Conservation (phyloP, 2,888 invertebrate species). For the Pristionchus japonicus region DNA sequence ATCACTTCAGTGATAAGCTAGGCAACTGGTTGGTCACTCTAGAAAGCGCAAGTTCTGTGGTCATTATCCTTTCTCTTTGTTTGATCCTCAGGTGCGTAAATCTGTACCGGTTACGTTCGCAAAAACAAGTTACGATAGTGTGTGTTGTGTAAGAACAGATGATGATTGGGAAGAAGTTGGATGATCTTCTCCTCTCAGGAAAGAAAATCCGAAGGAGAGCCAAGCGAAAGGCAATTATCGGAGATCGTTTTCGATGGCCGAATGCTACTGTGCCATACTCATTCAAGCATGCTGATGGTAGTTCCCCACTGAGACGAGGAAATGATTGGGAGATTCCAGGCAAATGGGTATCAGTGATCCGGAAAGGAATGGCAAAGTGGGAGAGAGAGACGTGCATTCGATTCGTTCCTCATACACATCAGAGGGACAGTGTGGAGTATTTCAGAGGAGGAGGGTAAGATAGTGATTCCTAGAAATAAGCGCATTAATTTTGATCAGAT, state of each 20-base stretch:
- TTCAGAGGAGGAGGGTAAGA: constrained; percentile 59
- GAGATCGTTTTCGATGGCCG: constrained; percentile 59
- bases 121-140: constrained; percentile 14
- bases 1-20: not conserved
- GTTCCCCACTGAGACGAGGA: too few species aligned
- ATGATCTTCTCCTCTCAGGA: constrained; percentile 32
- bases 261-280: constrained; percentile 56
- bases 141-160: constrained; percentile 27
- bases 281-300: constrained; percentile 55
- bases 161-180: constrained; percentile 10
- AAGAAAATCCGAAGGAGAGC: constrained; percentile 39
- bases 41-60: constrained; percentile 35
- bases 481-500: too few species aligned
- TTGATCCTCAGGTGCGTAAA: constrained; percentile 24
- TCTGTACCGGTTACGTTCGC: constrained; percentile 29
- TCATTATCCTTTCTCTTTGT: not conserved
- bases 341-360: constrained; percentile 57
- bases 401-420: constrained; percentile 52
- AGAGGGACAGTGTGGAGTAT: constrained; percentile 55
- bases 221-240: constrained; percentile 58
- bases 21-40: constrained; percentile 7
- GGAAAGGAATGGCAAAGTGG: constrained; percentile 62
- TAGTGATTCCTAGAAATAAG: too few species aligned
- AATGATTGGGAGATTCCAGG: constrained; percentile 48
- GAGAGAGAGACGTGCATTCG: constrained; percentile 61